Evolutionary conservation across 2,113 vertebrate genomes (phyloP).

Genomic region (Numida meleagris): DNA sequence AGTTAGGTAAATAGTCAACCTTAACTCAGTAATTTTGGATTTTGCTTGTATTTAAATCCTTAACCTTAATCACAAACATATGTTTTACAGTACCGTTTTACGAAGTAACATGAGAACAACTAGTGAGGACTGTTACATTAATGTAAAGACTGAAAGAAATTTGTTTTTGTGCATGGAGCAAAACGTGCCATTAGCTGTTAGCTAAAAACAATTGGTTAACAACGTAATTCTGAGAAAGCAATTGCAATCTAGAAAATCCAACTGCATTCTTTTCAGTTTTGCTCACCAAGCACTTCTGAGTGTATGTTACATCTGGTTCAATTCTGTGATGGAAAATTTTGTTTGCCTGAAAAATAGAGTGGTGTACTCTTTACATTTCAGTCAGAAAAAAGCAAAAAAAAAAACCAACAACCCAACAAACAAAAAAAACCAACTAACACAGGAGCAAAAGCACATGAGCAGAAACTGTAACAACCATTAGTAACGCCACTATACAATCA

Average conservation of each 20-base stretch:
- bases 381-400: background rate
- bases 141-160: background rate
- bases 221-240: background rate
- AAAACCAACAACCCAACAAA: no score
- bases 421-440: background rate
- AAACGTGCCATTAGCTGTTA: background rate
- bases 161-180: background rate
- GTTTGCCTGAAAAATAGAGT: background rate
- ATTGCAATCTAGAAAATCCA: background rate
- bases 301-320: background rate
- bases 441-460: slow-evolving; percentile 20
- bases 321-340: background rate
- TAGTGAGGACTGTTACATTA: background rate
- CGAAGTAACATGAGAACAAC: background rate
- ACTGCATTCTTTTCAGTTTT: background rate
- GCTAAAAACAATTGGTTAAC: background rate
- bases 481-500: slow-evolving; percentile 13
- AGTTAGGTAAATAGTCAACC: background rate
- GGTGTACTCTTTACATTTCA: background rate
- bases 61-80: rapidly evolving
- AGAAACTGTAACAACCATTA: slow-evolving; percentile 19
- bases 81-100: background rate
- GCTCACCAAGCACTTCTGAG: background rate
- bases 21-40: background rate
- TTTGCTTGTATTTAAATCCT: background rate